These are phyloP conservation scores for Protonemura montana DNA, from an alignment of 2,888 invertebrate genomes.

Conservation along the genomic window DNA sequence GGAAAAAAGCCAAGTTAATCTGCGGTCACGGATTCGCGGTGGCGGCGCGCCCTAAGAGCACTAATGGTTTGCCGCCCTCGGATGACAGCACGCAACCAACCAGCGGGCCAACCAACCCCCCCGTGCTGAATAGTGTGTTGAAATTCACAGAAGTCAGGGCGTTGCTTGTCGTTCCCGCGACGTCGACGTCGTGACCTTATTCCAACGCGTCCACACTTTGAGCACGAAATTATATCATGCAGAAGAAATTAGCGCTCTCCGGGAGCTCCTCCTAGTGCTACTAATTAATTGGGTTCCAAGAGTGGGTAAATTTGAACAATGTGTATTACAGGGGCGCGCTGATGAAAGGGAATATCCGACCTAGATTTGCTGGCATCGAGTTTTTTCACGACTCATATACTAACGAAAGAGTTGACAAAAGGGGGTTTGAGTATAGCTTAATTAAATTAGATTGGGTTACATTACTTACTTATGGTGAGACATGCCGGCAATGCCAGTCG, in stretches of 20 bases:
- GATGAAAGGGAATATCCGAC: conserved; percentile 26
- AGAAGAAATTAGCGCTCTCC: not conserved
- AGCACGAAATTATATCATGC: conserved; percentile 44
- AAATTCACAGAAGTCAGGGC: not conserved
- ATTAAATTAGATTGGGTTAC: conserved; percentile 43
- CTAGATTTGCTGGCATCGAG: not conserved
- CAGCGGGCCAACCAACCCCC: conserved; percentile 37
- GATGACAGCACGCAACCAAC: conserved; percentile 48
- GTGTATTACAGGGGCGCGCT: conserved; percentile 20
- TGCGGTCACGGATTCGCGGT: not conserved
- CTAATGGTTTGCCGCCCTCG: not conserved
- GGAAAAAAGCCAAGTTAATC: not conserved
- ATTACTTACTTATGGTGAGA: conserved; percentile 63
- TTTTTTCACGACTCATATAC: too few relatives aligned
- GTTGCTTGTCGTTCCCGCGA: not conserved
- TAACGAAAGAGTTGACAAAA: too few relatives aligned
- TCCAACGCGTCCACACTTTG: conserved; percentile 37
- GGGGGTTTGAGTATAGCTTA: too few relatives aligned
- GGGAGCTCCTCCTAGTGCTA: not conserved
- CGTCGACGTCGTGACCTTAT: not conserved
- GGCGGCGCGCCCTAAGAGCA: not conserved
- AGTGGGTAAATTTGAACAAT: conserved; percentile 49
- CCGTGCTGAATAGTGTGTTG: conserved; percentile 34
- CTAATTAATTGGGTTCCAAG: not conserved
- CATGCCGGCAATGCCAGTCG: conserved; percentile 63